These are phyloP conservation scores for Eilema griseolum DNA, from an alignment of 2,888 invertebrate genomes.

Conservation along the genomic window DNA sequence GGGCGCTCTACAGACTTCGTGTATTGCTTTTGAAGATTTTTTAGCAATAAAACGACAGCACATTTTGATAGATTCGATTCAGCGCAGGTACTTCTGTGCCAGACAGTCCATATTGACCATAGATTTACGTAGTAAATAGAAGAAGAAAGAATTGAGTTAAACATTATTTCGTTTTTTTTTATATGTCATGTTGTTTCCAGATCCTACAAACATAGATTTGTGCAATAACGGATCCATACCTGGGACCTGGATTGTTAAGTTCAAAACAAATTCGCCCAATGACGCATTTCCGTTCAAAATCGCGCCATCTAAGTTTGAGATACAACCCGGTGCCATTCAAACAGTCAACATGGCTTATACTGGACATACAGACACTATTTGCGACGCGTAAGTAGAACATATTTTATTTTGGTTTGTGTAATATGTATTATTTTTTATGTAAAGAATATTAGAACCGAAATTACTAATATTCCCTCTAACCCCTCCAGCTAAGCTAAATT, in stretches of 20 bases:
- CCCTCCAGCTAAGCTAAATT: too few species aligned
- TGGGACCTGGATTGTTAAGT: slow-evolving; percentile 70
- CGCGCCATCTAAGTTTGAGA: slow-evolving; percentile 64
- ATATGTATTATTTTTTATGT: too few species aligned
- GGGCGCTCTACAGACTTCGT: not conserved
- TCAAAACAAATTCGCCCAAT: slow-evolving; percentile 48
- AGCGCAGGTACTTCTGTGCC: too few species aligned
- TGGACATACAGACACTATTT: slow-evolving; percentile 62
- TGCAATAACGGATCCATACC: slow-evolving; percentile 69
- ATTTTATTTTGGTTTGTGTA: too few species aligned
- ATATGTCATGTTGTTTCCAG: slow-evolving; percentile 46
- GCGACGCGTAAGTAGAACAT: slow-evolving; percentile 66
- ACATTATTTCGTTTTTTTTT: not conserved
- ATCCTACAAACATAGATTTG: slow-evolving; percentile 63
- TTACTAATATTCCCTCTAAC: too few species aligned
- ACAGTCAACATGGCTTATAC: slow-evolving; percentile 63
- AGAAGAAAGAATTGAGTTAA: not conserved
- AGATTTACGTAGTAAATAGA: not conserved
- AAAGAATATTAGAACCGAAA: too few species aligned
- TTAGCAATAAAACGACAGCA: not conserved
- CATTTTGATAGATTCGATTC: not conserved
- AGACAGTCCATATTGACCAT: not conserved
- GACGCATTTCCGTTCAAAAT: slow-evolving; percentile 67
- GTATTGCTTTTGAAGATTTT: not conserved
- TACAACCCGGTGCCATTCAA: slow-evolving; percentile 62